Evolutionary conservation across 2,797 vertebrate genomes (phyloP).

Genomic region (Labeo calbasu): DNA sequence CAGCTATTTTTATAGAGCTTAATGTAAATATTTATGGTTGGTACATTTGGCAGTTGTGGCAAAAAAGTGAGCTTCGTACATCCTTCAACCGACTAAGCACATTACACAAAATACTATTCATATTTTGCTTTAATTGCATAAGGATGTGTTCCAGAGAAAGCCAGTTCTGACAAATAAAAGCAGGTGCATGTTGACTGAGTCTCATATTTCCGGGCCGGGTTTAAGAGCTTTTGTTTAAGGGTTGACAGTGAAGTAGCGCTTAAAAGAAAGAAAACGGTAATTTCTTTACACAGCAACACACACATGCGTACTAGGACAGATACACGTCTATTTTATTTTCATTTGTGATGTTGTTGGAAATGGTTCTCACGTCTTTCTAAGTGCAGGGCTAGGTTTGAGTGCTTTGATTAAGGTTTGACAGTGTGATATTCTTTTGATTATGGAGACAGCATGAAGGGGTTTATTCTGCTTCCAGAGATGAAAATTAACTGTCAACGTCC

Average conservation of each 20-base stretch:
- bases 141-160: background rate
- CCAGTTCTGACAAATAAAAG: slow-evolving; percentile 3
- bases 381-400: slow-evolving; percentile 23
- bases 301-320: background rate
- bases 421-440: slow-evolving; percentile 48
- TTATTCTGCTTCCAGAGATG: slow-evolving; percentile 41
- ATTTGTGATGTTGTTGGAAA: slow-evolving; percentile 35
- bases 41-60: background rate
- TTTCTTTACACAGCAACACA: slow-evolving; percentile 9
- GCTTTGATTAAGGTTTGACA: slow-evolving; percentile 46
- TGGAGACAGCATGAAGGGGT: slow-evolving; percentile 35
- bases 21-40: background rate
- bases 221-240: slow-evolving; percentile 32
- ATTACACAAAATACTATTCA: background rate
- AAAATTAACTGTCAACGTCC: slow-evolving; percentile 44
- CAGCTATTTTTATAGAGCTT: background rate
- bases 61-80: slow-evolving; percentile 7
- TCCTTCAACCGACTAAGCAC: background rate
- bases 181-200: background rate
- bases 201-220: background rate
- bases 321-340: slow-evolving; percentile 40
- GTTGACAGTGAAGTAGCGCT: slow-evolving; percentile 22
- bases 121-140: slow-evolving; percentile 3
- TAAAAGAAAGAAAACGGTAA: slow-evolving; percentile 29
- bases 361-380: slow-evolving; percentile 7